Conservation (phyloP, 1,140 invertebrate species). For the Elysia chlorotica region DNA sequence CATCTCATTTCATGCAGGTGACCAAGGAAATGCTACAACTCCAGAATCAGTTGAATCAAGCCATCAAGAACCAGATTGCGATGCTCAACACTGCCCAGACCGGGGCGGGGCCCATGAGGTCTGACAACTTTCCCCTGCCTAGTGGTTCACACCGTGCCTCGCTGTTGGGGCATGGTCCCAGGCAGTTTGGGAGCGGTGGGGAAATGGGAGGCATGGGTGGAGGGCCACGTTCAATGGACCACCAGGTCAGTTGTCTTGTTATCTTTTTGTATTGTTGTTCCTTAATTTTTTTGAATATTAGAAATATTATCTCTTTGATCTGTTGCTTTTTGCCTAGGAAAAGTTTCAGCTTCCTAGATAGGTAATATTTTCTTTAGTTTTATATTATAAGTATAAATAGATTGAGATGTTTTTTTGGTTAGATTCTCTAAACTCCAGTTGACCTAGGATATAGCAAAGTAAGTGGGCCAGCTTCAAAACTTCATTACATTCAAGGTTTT, state of each 20-base stretch:
- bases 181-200: constrained; percentile 2
- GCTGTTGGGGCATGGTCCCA: constrained; percentile 5
- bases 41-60: constrained; percentile 21
- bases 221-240: background rate
- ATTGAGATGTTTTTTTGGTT: background rate
- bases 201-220: background rate
- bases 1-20: too few relatives aligned
- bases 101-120: background rate
- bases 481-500: too few relatives aligned
- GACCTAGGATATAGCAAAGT: too few relatives aligned
- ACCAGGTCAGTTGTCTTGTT: background rate
- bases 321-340: too few relatives aligned
- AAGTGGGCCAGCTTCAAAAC: too few relatives aligned
- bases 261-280: too few relatives aligned
- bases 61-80: constrained; percentile 20
- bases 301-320: too few relatives aligned
- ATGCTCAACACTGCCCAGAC: constrained; percentile 18
- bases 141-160: background rate
- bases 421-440: background rate
- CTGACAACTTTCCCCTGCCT: background rate
- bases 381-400: background rate
- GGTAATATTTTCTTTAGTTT: background rate
- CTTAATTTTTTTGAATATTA: too few relatives aligned
- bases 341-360: too few relatives aligned
- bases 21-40: constrained; percentile 22